phyloP scores from a whole-genome alignment of 2,888 invertebrate species.

The Hypsopygia costalis region DNA sequence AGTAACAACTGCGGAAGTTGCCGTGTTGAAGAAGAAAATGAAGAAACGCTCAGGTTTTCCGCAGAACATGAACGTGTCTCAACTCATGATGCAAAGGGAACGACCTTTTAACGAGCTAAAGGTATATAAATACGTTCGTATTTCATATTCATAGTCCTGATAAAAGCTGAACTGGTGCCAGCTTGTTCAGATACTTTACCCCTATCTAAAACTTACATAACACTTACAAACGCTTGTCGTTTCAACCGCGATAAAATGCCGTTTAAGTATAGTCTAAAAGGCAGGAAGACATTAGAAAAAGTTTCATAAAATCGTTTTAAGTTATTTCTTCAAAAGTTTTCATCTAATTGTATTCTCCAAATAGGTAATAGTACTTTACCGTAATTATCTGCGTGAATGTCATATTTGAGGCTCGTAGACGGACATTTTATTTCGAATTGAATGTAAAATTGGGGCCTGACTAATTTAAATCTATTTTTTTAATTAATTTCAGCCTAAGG shows the following conservation, averaged over 20 bases:
- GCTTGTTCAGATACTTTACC: slow-evolving; percentile 17
- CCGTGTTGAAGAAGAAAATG: slow-evolving; percentile 82
- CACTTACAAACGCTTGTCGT: background rate
- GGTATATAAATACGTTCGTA: slow-evolving; percentile 37
- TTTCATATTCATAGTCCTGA: slow-evolving; percentile 51
- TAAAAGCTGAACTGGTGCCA: slow-evolving; percentile 57
- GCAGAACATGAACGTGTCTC: slow-evolving; percentile 83
- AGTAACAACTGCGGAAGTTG: slow-evolving; percentile 60
- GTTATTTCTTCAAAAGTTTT: too few relatives aligned
- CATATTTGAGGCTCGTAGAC: too few relatives aligned
- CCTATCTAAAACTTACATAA: too few relatives aligned
- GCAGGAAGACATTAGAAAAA: too few relatives aligned
- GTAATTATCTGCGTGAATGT: too few relatives aligned
- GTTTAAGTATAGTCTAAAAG: too few relatives aligned
- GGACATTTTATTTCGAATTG: too few relatives aligned
- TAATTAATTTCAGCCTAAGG: slow-evolving; percentile 56
- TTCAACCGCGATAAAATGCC: background rate
- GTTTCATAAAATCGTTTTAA: too few relatives aligned
- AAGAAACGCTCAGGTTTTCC: slow-evolving; percentile 81
- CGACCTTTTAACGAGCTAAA: slow-evolving; percentile 76
- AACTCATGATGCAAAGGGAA: slow-evolving; percentile 84
- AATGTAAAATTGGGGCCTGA: too few relatives aligned
- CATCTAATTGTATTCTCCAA: too few relatives aligned
- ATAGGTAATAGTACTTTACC: too few relatives aligned
- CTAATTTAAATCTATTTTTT: too few relatives aligned